Evolutionary conservation across 2,888 invertebrate species (phyloP), one percentile per base, ranked within the genome.

Genomic region (Schizaphis graminum): DNA sequence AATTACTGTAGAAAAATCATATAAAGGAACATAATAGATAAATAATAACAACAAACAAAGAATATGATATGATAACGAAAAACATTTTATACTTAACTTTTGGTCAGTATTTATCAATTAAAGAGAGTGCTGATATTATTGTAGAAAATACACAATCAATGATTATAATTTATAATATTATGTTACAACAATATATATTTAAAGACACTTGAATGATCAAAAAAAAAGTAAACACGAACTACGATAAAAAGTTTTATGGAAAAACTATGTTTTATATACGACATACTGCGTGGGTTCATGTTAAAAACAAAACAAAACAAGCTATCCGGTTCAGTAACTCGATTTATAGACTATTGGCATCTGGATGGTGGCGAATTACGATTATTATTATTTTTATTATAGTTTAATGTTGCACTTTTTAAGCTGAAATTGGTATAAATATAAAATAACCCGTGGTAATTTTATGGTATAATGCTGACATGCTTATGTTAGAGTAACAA

Each of bases 51-150:
- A 41, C 77, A 91, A 84, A 84, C 1, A 89, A 16, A 56, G 1
- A 16, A 28, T 53, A 84, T 77, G 24, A 41, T 41, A 77, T 21
- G 53, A 91, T 53, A 41, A 91, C 41, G 77, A 7, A 1, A 35
- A 86, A 49, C 92, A 35, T 57, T 92, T 61, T 87, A 49, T 49
- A 47, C 35, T 47, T 21, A 44, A 47, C n/a, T 35, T 86, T 92
- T 21, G 1, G 61, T 8, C 35, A 11, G 21, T 87, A 61, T 49
- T 57, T 26, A 26, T 87, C 47, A 13, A 92, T 61, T 92, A 86
- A 89, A 57, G 13, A 41, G 28, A 89, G 57, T 57, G 57, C 77
- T 77, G 35, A 35, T 35, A 8, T 77, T 77, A 35, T 35, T 77
- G 57, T 44, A 57, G 57, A 21, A 77, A 35, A 77, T 35, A 35